These are phyloP conservation scores for Pseudomyrmex sp. DNA, from an alignment of 1,140 invertebrate species.

Conservation along the genomic window DNA sequence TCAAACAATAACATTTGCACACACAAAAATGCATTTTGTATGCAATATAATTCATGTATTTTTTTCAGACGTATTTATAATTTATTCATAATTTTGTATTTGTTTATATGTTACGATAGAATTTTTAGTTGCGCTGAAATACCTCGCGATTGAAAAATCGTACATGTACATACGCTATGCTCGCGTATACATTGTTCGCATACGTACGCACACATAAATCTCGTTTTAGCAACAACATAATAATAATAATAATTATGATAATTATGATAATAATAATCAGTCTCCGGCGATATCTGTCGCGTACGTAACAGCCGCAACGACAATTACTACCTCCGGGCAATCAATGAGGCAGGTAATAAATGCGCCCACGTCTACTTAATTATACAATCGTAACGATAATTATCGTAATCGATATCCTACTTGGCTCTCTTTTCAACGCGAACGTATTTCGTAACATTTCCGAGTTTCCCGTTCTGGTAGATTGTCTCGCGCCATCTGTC, in stretches of 20 bases:
- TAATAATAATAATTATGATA: slow-evolving; percentile 33
- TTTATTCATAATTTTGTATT: slow-evolving; percentile 10
- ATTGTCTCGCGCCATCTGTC: background rate
- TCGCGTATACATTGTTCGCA: background rate
- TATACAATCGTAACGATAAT: slow-evolving; percentile 67
- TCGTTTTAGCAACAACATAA: slow-evolving; percentile 31
- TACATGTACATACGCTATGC: background rate
- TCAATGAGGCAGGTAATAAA: slow-evolving; percentile 73
- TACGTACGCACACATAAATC: too few species aligned
- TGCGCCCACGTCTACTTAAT: slow-evolving; percentile 73
- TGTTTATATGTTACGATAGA: background rate
- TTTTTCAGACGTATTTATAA: background rate
- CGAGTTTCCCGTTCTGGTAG: background rate
- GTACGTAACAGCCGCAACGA: slow-evolving; percentile 50
- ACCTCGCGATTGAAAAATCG: background rate
- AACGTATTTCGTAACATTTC: background rate
- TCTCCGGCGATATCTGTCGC: background rate
- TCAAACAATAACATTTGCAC: background rate
- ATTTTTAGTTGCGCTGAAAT: background rate
- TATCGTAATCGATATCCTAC: slow-evolving; percentile 52
- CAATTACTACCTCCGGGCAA: slow-evolving; percentile 55
- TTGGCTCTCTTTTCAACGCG: slow-evolving; percentile 1
- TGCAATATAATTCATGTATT: background rate
- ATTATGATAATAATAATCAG: slow-evolving; percentile 40
- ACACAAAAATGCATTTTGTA: too few species aligned